Conservation (phyloP, 2,888 invertebrate species). For the Miltochrista miniata region DNA sequence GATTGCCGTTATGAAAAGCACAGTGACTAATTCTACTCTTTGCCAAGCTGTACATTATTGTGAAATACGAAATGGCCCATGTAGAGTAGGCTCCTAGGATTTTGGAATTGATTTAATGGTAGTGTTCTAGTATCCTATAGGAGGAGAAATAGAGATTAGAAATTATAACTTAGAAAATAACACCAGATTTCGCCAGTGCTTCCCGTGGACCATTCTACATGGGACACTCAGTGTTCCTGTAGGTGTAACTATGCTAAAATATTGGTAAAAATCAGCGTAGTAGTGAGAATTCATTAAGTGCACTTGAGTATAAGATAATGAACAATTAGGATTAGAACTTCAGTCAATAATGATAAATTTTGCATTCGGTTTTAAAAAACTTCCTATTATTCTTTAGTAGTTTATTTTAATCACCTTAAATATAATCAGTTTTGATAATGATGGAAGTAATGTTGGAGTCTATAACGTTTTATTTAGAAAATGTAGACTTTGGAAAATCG, state of each 20-base stretch:
- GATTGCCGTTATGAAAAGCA: too few species aligned
- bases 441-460: slow-evolving; percentile 2
- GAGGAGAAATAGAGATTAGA: slow-evolving; percentile 10
- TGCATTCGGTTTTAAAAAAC: too few species aligned
- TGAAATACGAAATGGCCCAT: slow-evolving; percentile 33
- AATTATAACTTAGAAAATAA: slow-evolving; percentile 18
- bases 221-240: slow-evolving; percentile 37
- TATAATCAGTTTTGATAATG: not conserved
- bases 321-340: slow-evolving; percentile 44
- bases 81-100: slow-evolving; percentile 28
- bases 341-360: slow-evolving; percentile 45
- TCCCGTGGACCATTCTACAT: slow-evolving; percentile 37
- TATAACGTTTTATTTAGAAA: slow-evolving; percentile 7
- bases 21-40: too few species aligned
- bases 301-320: slow-evolving; percentile 71
- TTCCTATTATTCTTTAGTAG: too few species aligned
- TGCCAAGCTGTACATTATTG: slow-evolving; percentile 28
- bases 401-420: slow-evolving; percentile 11
- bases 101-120: slow-evolving; percentile 12
- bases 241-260: slow-evolving; percentile 45
- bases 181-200: slow-evolving; percentile 7
- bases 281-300: slow-evolving; percentile 79
- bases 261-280: slow-evolving; percentile 60
- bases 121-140: slow-evolving; percentile 9
- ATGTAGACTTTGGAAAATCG: slow-evolving; percentile 23